Evolutionary conservation across 1,140 invertebrate species (phyloP).

Genomic region (Pseudoatta argentina): DNA sequence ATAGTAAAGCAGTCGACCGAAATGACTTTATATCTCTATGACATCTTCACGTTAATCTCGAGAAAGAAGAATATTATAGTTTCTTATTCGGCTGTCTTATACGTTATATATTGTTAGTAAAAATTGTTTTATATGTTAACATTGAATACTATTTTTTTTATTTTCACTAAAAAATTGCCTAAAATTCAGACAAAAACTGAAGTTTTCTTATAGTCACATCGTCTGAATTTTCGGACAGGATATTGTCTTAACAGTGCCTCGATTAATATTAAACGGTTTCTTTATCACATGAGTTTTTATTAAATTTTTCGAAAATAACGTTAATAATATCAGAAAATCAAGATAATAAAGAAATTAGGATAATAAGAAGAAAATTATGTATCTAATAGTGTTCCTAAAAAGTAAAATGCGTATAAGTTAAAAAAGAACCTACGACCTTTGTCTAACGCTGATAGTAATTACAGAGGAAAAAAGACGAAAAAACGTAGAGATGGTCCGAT

Average conservation of each 20-base stretch:
- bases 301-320: background rate
- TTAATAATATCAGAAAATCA: background rate
- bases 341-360: background rate
- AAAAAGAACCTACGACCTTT: background rate
- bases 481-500: background rate
- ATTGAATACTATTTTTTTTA: background rate
- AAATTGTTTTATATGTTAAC: background rate
- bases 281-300: background rate
- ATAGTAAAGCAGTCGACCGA: constrained; percentile 68
- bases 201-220: no score
- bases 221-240: no score
- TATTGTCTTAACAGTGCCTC: background rate
- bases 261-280: background rate
- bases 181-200: no score
- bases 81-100: background rate
- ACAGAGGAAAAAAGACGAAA: background rate
- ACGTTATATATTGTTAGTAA: background rate
- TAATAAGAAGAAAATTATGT: background rate
- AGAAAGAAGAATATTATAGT: constrained; percentile 16
- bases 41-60: constrained; percentile 64
- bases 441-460: constrained; percentile 12
- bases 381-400: background rate
- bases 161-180: no score
- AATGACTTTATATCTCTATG: constrained; percentile 62
- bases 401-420: background rate